Evolutionary conservation across 2,113 vertebrate species (phyloP).

Genomic region (Oryzias javanicus): DNA sequence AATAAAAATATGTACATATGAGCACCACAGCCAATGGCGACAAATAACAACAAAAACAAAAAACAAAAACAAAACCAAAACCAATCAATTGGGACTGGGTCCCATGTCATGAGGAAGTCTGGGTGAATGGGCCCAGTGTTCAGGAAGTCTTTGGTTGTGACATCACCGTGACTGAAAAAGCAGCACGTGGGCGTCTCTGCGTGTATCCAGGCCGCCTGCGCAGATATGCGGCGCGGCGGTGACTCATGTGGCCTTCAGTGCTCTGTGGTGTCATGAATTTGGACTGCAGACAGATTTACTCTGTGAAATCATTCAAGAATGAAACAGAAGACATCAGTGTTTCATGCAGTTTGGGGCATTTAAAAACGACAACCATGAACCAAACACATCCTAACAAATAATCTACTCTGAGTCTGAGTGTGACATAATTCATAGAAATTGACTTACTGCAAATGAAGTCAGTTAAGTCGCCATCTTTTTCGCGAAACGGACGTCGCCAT

Average conservation of each 20-base stretch:
- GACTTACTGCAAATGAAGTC: too few relatives aligned
- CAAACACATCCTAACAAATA: too few relatives aligned
- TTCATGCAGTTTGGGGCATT: constrained; percentile 48
- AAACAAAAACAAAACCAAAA: too few relatives aligned
- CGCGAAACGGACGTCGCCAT: too few relatives aligned
- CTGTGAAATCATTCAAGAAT: constrained; percentile 43
- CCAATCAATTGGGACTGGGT: constrained; percentile 61
- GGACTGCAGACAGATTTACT: constrained; percentile 35
- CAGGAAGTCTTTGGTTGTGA: constrained; percentile 73
- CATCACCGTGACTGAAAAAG: constrained; percentile 63
- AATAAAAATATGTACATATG: too few relatives aligned
- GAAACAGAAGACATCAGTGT: constrained; percentile 53
- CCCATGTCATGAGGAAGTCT: constrained; percentile 44
- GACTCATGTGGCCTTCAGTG: constrained; percentile 70
- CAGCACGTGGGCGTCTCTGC: constrained; percentile 52
- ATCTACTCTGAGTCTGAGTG: too few relatives aligned
- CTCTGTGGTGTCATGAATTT: constrained; percentile 50
- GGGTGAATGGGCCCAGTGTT: constrained; percentile 78
- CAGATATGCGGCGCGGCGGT: constrained; percentile 49
- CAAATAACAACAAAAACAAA: too few relatives aligned
- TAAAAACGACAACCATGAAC: neutral
- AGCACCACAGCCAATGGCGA: too few relatives aligned
- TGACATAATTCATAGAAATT: too few relatives aligned
- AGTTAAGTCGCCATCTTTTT: too few relatives aligned
- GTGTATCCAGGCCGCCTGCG: constrained; percentile 40